Conservation (phyloP, 1,140 invertebrate species). For the Varroa destructor region DNA sequence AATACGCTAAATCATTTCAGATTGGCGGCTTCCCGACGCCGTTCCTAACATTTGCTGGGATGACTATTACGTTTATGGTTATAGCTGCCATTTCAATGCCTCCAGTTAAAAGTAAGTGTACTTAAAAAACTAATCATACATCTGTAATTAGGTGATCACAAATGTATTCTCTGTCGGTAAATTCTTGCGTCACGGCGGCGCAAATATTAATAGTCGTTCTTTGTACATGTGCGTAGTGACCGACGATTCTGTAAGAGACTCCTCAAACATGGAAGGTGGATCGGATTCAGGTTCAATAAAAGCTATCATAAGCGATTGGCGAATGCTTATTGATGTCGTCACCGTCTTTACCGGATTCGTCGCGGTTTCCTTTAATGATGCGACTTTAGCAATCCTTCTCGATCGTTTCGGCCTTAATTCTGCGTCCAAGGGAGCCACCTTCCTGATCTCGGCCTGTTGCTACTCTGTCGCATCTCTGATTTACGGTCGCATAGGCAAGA, state of each 20-base stretch:
- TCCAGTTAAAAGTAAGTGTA: neutral
- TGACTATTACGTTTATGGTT: constrained; percentile 2
- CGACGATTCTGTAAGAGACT: neutral
- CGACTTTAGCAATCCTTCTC: constrained; percentile 4
- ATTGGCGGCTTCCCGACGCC: constrained; percentile 12
- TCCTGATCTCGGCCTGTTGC: constrained; percentile 3
- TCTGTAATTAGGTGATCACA: too few species aligned
- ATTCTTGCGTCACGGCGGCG: too few species aligned
- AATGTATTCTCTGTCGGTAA: too few species aligned
- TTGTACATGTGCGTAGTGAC: neutral
- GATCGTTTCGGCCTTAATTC: constrained; percentile 23
- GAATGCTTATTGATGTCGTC: constrained; percentile 15
- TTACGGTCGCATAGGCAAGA: constrained; percentile 4
- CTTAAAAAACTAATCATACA: too few species aligned
- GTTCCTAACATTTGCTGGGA: constrained; percentile 14
- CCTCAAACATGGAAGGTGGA: too few species aligned
- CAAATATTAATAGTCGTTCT: constrained; percentile 1
- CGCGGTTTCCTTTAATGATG: constrained; percentile 10
- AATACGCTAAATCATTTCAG: neutral
- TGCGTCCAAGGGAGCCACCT: constrained; percentile 12
- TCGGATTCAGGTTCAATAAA: neutral
- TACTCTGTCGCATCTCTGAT: neutral
- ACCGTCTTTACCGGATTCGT: constrained; percentile 16
- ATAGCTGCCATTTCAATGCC: neutral
- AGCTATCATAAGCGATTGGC: neutral